Evolutionary conservation across 2,888 invertebrate genomes (phyloP).

Genomic region (Agriopis leucophaearia): DNA sequence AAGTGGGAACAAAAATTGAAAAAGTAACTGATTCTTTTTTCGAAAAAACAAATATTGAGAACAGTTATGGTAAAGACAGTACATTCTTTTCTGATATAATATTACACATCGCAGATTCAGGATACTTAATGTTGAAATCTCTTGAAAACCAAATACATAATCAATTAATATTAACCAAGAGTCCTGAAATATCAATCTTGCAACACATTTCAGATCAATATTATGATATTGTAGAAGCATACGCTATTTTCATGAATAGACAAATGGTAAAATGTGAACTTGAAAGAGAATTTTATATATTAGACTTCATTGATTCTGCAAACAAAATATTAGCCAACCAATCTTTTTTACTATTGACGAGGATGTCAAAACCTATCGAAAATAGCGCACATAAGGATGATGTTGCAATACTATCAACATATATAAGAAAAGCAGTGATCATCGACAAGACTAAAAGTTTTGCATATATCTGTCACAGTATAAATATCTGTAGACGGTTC

Average conservation of each 20-base stretch:
- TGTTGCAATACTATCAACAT: neutral
- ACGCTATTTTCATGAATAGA: neutral
- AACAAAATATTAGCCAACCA: neutral
- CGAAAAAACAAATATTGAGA: neutral
- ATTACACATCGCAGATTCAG: neutral
- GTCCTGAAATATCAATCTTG: neutral
- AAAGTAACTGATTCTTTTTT: neutral
- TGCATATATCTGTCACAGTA: slow-evolving; percentile 49
- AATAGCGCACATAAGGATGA: neutral
- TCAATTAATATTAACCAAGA: neutral
- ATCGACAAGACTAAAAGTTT: slow-evolving; percentile 51
- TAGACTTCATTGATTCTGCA: slow-evolving; percentile 1
- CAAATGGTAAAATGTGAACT: slow-evolving; percentile 10
- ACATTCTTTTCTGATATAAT: neutral
- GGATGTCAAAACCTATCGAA: neutral
- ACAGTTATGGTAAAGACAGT: neutral
- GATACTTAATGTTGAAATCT: neutral
- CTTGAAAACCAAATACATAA: neutral
- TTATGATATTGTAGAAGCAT: neutral
- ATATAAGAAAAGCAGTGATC: neutral
- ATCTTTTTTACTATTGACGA: neutral
- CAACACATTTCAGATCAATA: neutral
- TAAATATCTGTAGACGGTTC: slow-evolving; percentile 53
- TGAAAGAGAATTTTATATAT: slow-evolving; percentile 13
- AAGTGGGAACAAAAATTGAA: neutral